These are phyloP conservation scores for Torymus texanus DNA, from an alignment of 2,888 invertebrate genomes.

Conservation along the genomic window DNA sequence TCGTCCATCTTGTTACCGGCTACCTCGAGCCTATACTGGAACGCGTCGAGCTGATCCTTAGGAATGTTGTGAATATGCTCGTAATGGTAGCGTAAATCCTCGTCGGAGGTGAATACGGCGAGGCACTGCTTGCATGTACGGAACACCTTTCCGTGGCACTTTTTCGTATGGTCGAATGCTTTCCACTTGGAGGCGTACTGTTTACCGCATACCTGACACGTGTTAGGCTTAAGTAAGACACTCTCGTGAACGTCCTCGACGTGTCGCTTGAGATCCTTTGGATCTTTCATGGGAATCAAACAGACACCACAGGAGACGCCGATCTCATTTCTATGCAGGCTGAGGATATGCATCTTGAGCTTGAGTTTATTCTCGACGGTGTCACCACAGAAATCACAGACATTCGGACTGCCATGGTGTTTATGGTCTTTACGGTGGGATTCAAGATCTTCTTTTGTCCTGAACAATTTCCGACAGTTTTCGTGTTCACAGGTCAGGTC, in stretches of 20 bases:
- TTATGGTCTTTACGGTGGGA: conserved; percentile 77
- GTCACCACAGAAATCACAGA: conserved; percentile 79
- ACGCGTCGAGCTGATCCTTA: conserved; percentile 70
- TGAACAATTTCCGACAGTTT: conserved; percentile 77
- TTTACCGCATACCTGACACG: conserved; percentile 78
- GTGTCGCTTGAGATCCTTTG: conserved; percentile 78
- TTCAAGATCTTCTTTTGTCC: conserved; percentile 76
- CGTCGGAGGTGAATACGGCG: conserved; percentile 77
- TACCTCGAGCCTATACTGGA: conserved; percentile 67
- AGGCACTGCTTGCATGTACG: conserved; percentile 79
- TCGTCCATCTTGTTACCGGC: conserved; percentile 61
- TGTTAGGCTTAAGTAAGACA: conserved; percentile 76
- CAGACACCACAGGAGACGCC: conserved; percentile 79
- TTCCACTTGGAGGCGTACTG: conserved; percentile 80
- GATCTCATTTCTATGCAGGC: conserved; percentile 78
- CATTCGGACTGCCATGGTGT: conserved; percentile 74
- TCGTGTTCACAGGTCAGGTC: conserved; percentile 75
- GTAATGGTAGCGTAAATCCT: conserved; percentile 76
- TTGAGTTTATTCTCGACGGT: conserved; percentile 78
- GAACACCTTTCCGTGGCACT: conserved; percentile 79
- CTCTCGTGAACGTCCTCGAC: conserved; percentile 77
- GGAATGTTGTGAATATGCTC: conserved; percentile 73
- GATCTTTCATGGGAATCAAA: conserved; percentile 77
- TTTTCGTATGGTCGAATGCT: conserved; percentile 79
- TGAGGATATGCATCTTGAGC: conserved; percentile 79